These are phyloP conservation scores for Cladopsammia gracilis DNA, from an alignment of 64 coral and sea anemone species.

Conservation along the genomic window DNA sequence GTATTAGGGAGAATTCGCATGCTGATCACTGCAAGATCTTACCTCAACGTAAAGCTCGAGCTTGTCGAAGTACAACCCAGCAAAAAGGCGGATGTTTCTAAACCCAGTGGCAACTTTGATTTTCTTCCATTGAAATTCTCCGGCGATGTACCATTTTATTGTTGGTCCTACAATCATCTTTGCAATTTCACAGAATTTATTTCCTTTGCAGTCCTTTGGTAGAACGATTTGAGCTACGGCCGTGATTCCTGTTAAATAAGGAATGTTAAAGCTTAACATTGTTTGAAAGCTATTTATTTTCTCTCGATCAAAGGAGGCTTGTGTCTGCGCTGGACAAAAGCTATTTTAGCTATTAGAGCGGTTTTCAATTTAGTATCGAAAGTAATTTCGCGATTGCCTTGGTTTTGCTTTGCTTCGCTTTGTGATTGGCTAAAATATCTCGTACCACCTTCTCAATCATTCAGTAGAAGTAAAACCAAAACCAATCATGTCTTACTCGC, in stretches of 20 bases:
- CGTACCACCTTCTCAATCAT: no score
- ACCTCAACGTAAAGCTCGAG: slow-evolving; percentile 90
- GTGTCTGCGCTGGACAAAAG: no score
- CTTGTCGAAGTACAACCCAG: slow-evolving; percentile 84
- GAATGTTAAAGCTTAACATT: not conserved
- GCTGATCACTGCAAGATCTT: not conserved
- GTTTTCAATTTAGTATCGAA: no score
- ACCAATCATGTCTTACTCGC: no score
- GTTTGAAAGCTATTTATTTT: not conserved
- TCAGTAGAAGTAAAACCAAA: no score
- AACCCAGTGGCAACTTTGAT: slow-evolving; percentile 72
- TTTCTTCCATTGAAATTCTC: slow-evolving; percentile 84
- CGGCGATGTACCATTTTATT: slow-evolving; percentile 79
- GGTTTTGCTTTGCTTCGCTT: no score
- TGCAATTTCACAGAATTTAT: slow-evolving; percentile 88
- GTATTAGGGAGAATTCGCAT: not conserved
- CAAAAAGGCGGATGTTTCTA: slow-evolving; percentile 75
- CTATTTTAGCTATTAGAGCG: no score
- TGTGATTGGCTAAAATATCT: no score
- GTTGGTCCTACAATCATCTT: slow-evolving; percentile 90
- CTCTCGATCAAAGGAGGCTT: no score
- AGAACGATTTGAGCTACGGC: slow-evolving; percentile 86
- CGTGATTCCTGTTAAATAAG: slow-evolving; percentile 52
- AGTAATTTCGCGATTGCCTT: no score
- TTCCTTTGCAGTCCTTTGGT: slow-evolving; percentile 92